Evolutionary conservation across 2,888 invertebrate species (phyloP).

Genomic region (Entomobrya multifasciata): DNA sequence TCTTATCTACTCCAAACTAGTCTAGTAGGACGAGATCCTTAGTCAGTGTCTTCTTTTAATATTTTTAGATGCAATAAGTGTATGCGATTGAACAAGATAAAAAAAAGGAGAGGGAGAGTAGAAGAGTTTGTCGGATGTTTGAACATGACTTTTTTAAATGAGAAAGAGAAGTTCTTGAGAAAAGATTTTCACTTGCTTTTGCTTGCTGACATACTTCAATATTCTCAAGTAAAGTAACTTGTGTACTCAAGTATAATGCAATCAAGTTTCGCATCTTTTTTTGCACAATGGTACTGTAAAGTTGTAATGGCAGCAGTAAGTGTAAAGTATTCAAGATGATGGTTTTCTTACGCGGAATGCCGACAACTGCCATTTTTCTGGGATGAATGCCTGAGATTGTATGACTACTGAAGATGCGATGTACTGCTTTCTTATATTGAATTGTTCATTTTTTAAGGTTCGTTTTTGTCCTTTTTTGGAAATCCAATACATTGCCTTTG

Average conservation of each 20-base stretch:
- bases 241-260: constrained; percentile 65
- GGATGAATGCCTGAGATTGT: too few relatives aligned
- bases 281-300: constrained; percentile 9
- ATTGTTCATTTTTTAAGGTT: constrained; percentile 7
- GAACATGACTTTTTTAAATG: constrained; percentile 52
- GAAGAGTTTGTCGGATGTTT: constrained; percentile 51
- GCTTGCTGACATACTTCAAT: constrained; percentile 42
- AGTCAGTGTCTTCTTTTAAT: constrained; percentile 47
- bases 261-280: constrained; percentile 58
- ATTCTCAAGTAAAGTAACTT: constrained; percentile 57
- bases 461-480: not conserved
- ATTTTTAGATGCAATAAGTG: constrained; percentile 40
- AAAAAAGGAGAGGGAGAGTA: not conserved
- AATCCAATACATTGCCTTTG: too few relatives aligned
- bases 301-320: constrained; percentile 3
- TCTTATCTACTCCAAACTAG: constrained; percentile 35
- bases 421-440: not conserved
- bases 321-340: constrained; percentile 8
- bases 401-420: constrained; percentile 30
- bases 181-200: constrained; percentile 52
- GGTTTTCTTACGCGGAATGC: constrained; percentile 24
- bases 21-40: constrained; percentile 34
- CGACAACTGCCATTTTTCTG: constrained; percentile 59
- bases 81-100: constrained; percentile 36
- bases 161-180: constrained; percentile 44